Evolutionary conservation across 2,113 vertebrate genomes (phyloP).

Genomic region (Megaceryle torquata): DNA sequence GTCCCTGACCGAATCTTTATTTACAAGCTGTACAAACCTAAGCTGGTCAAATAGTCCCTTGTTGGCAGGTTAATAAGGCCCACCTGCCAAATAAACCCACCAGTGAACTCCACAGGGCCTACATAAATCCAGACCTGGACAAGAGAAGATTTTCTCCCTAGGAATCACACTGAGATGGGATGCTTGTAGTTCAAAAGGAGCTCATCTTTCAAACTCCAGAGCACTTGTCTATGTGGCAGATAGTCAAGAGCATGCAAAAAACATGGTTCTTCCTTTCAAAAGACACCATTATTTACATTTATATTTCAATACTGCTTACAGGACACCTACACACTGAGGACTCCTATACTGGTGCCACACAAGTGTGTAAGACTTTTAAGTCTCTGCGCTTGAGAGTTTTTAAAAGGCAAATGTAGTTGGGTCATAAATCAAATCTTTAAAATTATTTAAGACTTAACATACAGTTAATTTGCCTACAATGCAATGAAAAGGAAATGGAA

Average conservation of each 20-base stretch:
- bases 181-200: background rate
- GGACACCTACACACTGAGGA: background rate
- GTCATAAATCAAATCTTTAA: background rate
- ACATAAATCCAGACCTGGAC: constrained; percentile 30
- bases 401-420: background rate
- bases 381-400: background rate
- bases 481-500: background rate
- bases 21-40: constrained; percentile 43
- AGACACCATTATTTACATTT: background rate
- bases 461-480: background rate
- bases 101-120: background rate
- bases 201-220: background rate
- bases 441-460: background rate
- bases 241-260: background rate
- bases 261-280: background rate
- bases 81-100: constrained; percentile 60
- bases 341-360: background rate
- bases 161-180: background rate
- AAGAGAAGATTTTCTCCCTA: background rate
- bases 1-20: constrained; percentile 59
- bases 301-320: background rate
- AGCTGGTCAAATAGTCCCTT: constrained; percentile 47
- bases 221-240: background rate
- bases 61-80: constrained; percentile 63
- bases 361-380: background rate